Evolutionary conservation across 2,888 invertebrate genomes (phyloP).

Genomic region (Sarcophaga caerulescens): DNA sequence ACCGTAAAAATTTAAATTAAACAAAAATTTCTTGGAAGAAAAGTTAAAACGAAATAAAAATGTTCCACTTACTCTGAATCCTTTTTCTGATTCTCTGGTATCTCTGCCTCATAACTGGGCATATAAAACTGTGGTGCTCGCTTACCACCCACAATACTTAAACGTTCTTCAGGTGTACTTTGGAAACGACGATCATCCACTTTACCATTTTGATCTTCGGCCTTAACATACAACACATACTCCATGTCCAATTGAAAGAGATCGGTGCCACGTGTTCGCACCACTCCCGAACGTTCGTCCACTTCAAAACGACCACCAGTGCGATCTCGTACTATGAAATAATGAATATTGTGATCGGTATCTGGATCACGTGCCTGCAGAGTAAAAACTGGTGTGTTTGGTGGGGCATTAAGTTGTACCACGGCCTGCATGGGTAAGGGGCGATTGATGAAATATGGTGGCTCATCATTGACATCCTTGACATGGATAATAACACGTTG

Average conservation of each 20-base stretch:
- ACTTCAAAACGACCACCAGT: constrained; percentile 91
- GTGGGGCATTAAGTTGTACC: constrained; percentile 96
- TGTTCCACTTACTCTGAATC: constrained; percentile 93
- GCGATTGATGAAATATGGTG: constrained; percentile 96
- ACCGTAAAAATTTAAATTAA: not conserved
- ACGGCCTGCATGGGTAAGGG: constrained; percentile 99
- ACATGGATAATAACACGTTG: constrained; percentile 97
- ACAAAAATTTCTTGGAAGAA: no score
- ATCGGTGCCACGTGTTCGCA: constrained; percentile 94
- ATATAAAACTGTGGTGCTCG: constrained; percentile 98
- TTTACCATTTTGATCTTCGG: constrained; percentile 96
- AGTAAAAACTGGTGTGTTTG: constrained; percentile 98
- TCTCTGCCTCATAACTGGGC: constrained; percentile 96
- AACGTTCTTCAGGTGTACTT: constrained; percentile 93
- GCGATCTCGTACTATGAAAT: constrained; percentile 96
- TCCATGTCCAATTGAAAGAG: constrained; percentile 97
- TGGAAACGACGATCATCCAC: constrained; percentile 95
- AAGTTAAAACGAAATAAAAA: not conserved
- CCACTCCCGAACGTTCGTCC: constrained; percentile 95
- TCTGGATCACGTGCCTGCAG: constrained; percentile 98
- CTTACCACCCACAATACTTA: constrained; percentile 98
- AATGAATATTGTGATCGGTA: constrained; percentile 97
- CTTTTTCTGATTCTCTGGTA: constrained; percentile 98
- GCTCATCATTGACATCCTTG: constrained; percentile 98
- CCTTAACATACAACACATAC: constrained; percentile 97